Evolutionary conservation across 2,113 vertebrate species (phyloP).

Genomic region (Colinus virginianus): DNA sequence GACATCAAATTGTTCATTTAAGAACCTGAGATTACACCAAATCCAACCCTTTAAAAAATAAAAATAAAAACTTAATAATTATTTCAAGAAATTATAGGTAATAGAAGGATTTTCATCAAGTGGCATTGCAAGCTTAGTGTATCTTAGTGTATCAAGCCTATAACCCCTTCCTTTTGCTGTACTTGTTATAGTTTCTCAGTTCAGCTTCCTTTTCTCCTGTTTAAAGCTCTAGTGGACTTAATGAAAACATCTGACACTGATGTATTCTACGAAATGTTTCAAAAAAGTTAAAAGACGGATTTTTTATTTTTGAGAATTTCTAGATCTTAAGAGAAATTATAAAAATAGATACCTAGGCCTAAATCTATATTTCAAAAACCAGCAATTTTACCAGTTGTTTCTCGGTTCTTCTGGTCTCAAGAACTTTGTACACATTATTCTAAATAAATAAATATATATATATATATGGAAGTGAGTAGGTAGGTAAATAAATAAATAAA

Average conservation of each 20-base stretch:
- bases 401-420: background rate
- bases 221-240: background rate
- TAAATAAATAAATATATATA: background rate
- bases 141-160: no score
- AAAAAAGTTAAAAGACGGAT: background rate
- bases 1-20: background rate
- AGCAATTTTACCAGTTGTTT: background rate
- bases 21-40: background rate
- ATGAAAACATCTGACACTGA: background rate
- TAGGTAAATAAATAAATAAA: background rate
- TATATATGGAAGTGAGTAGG: background rate
- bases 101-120: background rate
- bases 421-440: background rate
- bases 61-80: background rate
- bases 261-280: background rate
- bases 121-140: background rate
- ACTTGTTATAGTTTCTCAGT: background rate
- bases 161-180: background rate
- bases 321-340: background rate
- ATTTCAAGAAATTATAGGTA: background rate
- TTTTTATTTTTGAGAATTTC: background rate
- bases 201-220: background rate
- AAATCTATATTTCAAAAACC: background rate
- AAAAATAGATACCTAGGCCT: background rate
- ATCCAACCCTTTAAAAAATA: background rate